phyloP scores from a whole-genome alignment of 2,113 vertebrate genomes.

The Promerops cafer region DNA sequence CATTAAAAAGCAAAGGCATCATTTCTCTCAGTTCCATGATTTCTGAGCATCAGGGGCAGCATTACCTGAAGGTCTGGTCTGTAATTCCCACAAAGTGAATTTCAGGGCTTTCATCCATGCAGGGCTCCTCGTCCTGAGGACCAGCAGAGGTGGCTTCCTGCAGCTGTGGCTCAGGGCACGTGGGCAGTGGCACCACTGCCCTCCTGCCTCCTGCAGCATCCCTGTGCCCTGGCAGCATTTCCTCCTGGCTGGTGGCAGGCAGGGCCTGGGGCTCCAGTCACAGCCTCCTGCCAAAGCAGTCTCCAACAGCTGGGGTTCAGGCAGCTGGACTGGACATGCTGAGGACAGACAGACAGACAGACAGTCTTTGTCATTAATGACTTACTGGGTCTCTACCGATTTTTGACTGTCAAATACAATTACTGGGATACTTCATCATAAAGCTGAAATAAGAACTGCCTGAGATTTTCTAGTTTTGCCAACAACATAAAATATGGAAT shows the following conservation, averaged over 20 bases:
- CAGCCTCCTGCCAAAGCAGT: background rate
- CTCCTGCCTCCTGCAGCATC: rapidly evolving
- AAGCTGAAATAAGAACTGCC: background rate
- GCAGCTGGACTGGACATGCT: background rate
- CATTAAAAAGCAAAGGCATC: background rate
- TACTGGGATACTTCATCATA: background rate
- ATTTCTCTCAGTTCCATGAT: background rate
- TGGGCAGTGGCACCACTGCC: rapidly evolving
- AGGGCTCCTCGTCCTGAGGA: background rate
- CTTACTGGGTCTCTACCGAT: background rate
- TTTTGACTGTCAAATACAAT: background rate
- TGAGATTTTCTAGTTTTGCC: background rate
- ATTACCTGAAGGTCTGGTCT: background rate
- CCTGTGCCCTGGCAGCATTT: background rate
- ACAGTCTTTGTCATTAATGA: background rate
- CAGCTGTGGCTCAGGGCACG: background rate
- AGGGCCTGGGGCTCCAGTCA: background rate
- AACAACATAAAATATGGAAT: background rate
- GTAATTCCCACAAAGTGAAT: background rate
- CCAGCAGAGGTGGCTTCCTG: rapidly evolving
- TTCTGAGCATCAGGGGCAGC: background rate
- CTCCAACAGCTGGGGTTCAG: background rate
- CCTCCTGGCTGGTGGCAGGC: background rate
- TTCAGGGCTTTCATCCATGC: background rate
- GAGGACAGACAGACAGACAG: background rate